Evolutionary conservation across 2,888 invertebrate genomes (phyloP).

Genomic region (Oscheius sp.): DNA sequence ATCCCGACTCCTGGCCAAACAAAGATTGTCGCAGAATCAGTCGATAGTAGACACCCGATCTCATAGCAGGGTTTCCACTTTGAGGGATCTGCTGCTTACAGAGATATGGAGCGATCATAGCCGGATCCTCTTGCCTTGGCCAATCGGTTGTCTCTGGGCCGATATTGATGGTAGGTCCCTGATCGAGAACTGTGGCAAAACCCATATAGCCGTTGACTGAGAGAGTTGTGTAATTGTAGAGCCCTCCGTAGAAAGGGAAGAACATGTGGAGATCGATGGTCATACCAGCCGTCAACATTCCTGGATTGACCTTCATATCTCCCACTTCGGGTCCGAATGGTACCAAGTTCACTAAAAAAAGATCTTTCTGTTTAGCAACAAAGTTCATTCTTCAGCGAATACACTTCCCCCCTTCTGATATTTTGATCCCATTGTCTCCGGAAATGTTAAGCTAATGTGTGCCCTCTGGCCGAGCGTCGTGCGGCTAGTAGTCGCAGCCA

Average conservation of each 20-base stretch:
- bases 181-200: conserved; percentile 69
- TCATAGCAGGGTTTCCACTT: conserved; percentile 60
- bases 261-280: conserved; percentile 68
- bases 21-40: conserved; percentile 65
- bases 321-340: conserved; percentile 68
- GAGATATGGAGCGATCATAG: conserved; percentile 69
- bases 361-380: neutral
- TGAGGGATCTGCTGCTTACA: conserved; percentile 69
- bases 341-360: conserved; percentile 60
- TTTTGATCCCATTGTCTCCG: conserved; percentile 1
- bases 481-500: conserved; percentile 24
- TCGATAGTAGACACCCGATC: conserved; percentile 68
- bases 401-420: conserved; percentile 69
- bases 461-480: conserved; percentile 9
- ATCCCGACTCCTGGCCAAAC: conserved; percentile 62
- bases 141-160: conserved; percentile 68
- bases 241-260: conserved; percentile 69
- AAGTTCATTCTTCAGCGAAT: conserved; percentile 15
- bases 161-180: conserved; percentile 69
- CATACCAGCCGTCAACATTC: conserved; percentile 66
- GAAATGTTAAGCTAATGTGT: conserved; percentile 24
- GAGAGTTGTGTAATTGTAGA: conserved; percentile 68
- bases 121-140: conserved; percentile 69
- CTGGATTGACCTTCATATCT: conserved; percentile 66
- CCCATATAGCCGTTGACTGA: conserved; percentile 69